Base-by-base conservation (phyloP, 2,888 invertebrate genomes). In the Campaea margaritaria region DNA sequence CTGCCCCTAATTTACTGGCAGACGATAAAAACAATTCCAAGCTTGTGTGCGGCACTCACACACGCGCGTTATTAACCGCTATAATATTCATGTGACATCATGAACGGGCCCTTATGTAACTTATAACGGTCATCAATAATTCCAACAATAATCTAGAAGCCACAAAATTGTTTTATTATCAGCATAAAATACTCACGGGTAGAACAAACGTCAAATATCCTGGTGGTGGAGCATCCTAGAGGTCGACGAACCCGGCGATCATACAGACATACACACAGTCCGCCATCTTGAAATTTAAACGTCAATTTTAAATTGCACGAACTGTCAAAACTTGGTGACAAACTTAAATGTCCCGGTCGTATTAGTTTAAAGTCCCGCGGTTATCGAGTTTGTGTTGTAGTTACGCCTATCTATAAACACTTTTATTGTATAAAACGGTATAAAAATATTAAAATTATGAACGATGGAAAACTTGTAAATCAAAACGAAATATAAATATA, bases 401-500 rank as follows among this genome's bases (percentile, higher is more conserved):
- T 87, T 83, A 87, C 87, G 79, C 83, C 88, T 91, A 91, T 83
- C 81, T 91, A 89, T 86, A 88, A 91, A 90, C 91, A 91, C 91
- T 89, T 87, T 31, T 87, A 71, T 87, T 91, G 90, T 92, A 91
- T 89, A 92, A 91, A 92, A 91, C 87, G 87, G 88, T 92, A 92
- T 91, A 92, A 92, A 92, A 92, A 92, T 91, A 91, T 91, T 91
- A 91, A 92, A 92, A 92, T 92, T 91, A 91, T 90, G 85, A 89
- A 89, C 86, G 82, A 85, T 91, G 89, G 89, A 91, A 92, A 92
- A 92, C 91, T 91, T 92, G 91, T 92, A 91, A 91, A 92, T 91
- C 82, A 90, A 91, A 92, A 91, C 91, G 91, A 91, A 91, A 92
- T 92, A 92, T 92, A 92, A 91, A 91, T 92, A 91, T 91, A 92